Evolutionary conservation across 2,797 vertebrate genomes (phyloP).

Genomic region (Clarias platycephalus): DNA sequence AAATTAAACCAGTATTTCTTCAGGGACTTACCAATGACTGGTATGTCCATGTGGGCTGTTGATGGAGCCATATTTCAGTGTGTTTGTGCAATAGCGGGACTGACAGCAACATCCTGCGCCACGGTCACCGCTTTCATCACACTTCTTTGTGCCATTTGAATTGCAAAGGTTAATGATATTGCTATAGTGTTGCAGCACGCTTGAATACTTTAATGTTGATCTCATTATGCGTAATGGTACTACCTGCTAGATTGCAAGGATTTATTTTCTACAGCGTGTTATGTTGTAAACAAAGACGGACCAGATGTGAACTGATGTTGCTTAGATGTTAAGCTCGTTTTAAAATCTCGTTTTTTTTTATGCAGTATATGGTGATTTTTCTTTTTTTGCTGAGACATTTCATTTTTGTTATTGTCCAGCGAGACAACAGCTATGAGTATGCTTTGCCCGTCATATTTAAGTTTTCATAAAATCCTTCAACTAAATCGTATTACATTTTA

Average conservation of each 20-base stretch:
- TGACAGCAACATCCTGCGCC: constrained; percentile 89
- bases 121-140: constrained; percentile 90
- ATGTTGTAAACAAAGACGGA: constrained; percentile 22
- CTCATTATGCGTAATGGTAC: constrained; percentile 76
- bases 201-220: constrained; percentile 72
- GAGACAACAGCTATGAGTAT: not conserved
- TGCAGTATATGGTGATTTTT: not conserved
- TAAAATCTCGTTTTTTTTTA: no score
- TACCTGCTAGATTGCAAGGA: constrained; percentile 70
- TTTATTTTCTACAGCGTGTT: constrained; percentile 15
- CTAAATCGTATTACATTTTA: constrained; percentile 14
- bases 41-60: constrained; percentile 78
- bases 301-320: constrained; percentile 2
- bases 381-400: not conserved
- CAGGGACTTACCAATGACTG: constrained; percentile 70
- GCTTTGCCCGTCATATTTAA: not conserved
- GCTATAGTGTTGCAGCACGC: constrained; percentile 70
- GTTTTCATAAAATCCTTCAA: constrained; percentile 2
- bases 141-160: constrained; percentile 82
- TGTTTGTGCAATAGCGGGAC: constrained; percentile 69
- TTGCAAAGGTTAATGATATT: constrained; percentile 99
- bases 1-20: constrained; percentile 91
- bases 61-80: constrained; percentile 83
- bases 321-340: no score
- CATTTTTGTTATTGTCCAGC: not conserved